Base-by-base conservation (phyloP, 2,113 vertebrate genomes). In the Alces alces region DNA sequence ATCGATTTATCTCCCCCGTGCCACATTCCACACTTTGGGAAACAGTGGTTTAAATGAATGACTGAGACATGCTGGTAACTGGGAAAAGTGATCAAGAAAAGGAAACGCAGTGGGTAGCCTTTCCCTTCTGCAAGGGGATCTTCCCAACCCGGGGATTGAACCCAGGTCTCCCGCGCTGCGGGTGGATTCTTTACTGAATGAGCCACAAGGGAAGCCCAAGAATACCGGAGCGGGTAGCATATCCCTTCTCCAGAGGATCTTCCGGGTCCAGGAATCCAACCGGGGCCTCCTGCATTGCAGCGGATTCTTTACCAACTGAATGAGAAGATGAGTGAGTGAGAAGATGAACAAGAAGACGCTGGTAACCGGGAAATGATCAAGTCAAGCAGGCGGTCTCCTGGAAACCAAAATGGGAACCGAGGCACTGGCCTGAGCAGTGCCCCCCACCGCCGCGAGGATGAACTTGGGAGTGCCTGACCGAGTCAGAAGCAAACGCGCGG, bases 391-490 rank as follows among this genome's bases (percentile, higher is more conserved):
- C 0, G 28, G 6, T 66, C 12, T 11, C 17, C 6, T 11, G 36
- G 25, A 52, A 52, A 30, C 39, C 73, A 7, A 9, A 6, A 25
- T 0, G 50, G 30, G 2, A 60, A 45, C 6, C 91, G 14, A 0
- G 39, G 76, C 83, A 0, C 0, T 0, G 7, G 78, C 73, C 19
- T 2, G 45, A 2, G 55, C 83, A 7, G 93, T n/a, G 86, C 15
- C 66, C 7, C 43, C 1, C n/a, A 0, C 8, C 87, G 0, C 43
- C 0, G 9, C 0, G 86, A 79, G 58, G 17, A 9, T 1, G 50
- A 8, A 13, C 52, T 1, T 3, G 28, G 73, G 50, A 2, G 28
- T 1, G 33, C 33, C 4, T 0, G 21, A 19, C 0, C 21, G 36
- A 61, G 28, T 33, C 45, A 11, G 60, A 8, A 9, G 82, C 91